Percentiles rank a stretch among this genome's conserved stretches.
These are phyloP conservation scores for Scrobipalpa atriplicella DNA, from an alignment of 2,888 invertebrate genomes.

Conservation along the genomic window DNA sequence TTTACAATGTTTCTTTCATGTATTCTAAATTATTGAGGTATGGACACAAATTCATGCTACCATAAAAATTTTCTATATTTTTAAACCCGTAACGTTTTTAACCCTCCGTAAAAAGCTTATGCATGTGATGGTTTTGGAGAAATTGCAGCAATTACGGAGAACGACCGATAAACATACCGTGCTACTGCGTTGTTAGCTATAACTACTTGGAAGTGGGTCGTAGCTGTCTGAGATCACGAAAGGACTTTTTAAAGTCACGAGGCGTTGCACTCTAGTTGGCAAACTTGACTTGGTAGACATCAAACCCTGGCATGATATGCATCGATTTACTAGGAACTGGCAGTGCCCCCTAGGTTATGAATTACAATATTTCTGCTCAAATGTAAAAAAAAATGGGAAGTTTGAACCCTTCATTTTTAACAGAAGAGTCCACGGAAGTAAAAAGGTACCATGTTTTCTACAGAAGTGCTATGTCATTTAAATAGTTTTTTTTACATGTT, in stretches of 20 bases:
- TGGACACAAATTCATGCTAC: background rate
- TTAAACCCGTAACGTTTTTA: no score
- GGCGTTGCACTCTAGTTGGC: conserved; percentile 9
- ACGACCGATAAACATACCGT: conserved; percentile 31
- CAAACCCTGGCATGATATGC: background rate
- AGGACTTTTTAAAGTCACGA: conserved; percentile 8
- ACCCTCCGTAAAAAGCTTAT: conserved; percentile 28
- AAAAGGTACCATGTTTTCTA: no score
- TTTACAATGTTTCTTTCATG: no score
- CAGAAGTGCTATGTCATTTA: no score
- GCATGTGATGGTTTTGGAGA: conserved; percentile 37
- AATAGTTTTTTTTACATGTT: no score
- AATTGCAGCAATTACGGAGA: conserved; percentile 39
- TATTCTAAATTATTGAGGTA: background rate
- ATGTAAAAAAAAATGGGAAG: no score
- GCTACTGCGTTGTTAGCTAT: conserved; percentile 18
- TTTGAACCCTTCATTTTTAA: no score
- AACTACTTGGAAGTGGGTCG: conserved; percentile 5
- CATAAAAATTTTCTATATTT: background rate
- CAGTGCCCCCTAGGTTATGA: background rate
- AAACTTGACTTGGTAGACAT: background rate
- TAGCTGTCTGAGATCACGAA: conserved; percentile 11
- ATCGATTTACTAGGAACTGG: background rate
- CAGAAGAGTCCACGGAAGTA: no score
- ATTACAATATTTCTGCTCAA: no score